These are phyloP conservation scores for Thaleichthys pacificus DNA, from an alignment of 2,797 vertebrate genomes.

Conservation along the genomic window DNA sequence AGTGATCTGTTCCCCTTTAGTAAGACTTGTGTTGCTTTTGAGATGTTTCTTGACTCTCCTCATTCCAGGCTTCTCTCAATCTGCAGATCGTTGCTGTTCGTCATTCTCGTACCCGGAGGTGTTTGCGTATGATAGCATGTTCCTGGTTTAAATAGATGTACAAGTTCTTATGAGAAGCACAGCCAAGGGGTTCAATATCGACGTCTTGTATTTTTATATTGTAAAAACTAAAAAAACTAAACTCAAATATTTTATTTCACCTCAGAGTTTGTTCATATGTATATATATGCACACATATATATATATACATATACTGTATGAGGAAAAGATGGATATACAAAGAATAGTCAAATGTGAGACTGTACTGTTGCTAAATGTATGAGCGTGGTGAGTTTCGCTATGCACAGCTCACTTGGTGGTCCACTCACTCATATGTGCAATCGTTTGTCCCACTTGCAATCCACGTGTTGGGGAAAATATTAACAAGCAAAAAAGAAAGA, in stretches of 20 bases:
- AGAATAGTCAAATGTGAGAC: conserved; percentile 58
- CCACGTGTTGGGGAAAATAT: conserved; percentile 56
- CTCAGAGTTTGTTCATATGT: conserved; percentile 71
- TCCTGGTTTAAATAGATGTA: conserved; percentile 72
- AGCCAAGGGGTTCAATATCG: conserved; percentile 73
- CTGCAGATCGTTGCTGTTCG: conserved; percentile 65
- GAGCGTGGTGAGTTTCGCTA: conserved; percentile 53
- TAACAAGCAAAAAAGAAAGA: conserved; percentile 68
- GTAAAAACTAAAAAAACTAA: conserved; percentile 37
- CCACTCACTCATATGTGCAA: conserved; percentile 62
- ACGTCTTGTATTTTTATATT: conserved; percentile 82
- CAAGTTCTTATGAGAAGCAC: conserved; percentile 71
- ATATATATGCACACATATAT: conserved; percentile 61
- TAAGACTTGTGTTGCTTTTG: conserved; percentile 28
- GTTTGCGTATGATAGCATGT: conserved; percentile 78
- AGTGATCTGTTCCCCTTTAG: not conserved
- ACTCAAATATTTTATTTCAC: conserved; percentile 51
- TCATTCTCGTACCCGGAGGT: conserved; percentile 64
- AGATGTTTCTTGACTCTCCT: conserved; percentile 41
- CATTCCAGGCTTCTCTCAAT: conserved; percentile 49
- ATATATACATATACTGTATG: not conserved
- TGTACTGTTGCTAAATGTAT: conserved; percentile 30
- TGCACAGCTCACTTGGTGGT: conserved; percentile 54
- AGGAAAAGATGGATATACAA: conserved; percentile 67
- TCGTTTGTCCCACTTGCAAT: conserved; percentile 63